Conservation (phyloP, 2,797 vertebrate species). For the Champsocephalus gunnari region DNA sequence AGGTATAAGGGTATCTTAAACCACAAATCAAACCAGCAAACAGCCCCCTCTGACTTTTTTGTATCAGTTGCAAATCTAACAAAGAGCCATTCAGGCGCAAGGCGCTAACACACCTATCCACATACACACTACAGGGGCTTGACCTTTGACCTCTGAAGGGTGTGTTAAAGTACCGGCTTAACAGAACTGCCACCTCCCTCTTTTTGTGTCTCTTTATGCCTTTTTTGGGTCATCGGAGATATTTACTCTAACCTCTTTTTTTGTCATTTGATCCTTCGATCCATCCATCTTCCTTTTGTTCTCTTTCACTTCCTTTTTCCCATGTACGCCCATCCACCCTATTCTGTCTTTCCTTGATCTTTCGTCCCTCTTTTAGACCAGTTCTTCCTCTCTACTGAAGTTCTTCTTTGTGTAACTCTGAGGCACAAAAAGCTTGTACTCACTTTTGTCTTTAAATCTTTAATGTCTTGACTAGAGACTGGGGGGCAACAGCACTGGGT, state of each 20-base stretch:
- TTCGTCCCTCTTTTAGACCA: background rate
- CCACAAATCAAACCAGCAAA: slow-evolving; percentile 20
- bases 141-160: slow-evolving; percentile 56
- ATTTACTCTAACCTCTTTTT: slow-evolving; percentile 21
- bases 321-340: background rate
- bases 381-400: background rate
- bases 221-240: slow-evolving; percentile 30
- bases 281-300: slow-evolving; percentile 41
- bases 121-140: slow-evolving; percentile 32
- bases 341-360: background rate
- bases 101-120: slow-evolving; percentile 41
- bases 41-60: background rate
- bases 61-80: slow-evolving; percentile 34
- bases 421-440: slow-evolving; percentile 16
- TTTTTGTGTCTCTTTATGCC: slow-evolving; percentile 19
- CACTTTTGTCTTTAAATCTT: slow-evolving; percentile 59
- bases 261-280: slow-evolving; percentile 47
- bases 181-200: slow-evolving; percentile 34
- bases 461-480: slow-evolving; percentile 45
- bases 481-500: slow-evolving; percentile 39
- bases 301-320: slow-evolving; percentile 9
- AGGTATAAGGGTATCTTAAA: slow-evolving; percentile 5
- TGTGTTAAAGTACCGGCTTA: slow-evolving; percentile 28
- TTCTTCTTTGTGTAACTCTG: slow-evolving; percentile 25
- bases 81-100: slow-evolving; percentile 49